Base-by-base conservation (phyloP, 2,888 invertebrate species). In the Acrobeloides nanus region DNA sequence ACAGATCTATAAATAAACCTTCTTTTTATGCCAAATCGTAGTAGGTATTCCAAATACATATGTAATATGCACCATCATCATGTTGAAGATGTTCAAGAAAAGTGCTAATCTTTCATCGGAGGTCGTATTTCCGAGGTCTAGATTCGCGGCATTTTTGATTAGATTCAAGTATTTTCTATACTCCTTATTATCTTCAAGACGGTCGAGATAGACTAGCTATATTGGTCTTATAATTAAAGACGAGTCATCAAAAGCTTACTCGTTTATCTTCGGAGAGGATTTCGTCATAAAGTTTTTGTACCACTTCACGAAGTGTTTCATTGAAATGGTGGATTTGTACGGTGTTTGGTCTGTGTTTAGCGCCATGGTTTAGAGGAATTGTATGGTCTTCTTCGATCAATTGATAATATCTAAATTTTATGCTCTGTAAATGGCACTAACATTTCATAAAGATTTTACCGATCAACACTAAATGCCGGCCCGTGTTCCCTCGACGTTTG, bases 11-110 rank as follows among this genome's bases (percentile, higher is more conserved):
- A 12, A 7, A 18, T 21, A 26, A 39, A 75, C 77, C 72, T 76
- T 77, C 53, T 75, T 74, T 42, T 76, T 62, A 46, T 76, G 76
- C 77, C 76, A 77, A 17, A 77, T 60, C 49, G 73, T 75, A 15
- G 64, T 59, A 1, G 77, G 76, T 6, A 75, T 72, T 8, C 79
- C 79, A 26, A 59, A 54, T 12, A 60, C 67, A 8, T 77, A 70
- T 46, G 73, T 76, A 41, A 76, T 77, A 68, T 79, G 79, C 42
- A 79, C 74, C 12, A 78, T 75, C 46, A 77, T 69, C 18, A 78
- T 75, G 64, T 79, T 79, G 64, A 78, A 78, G 32, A 79, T 64
- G 59, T 79, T 79, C 59, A 77, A 72, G 62, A 79, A 79, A 62
- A 79, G 76, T 18, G 79, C 76, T 20, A 78, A 53, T 46, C 74